Evolutionary conservation across 2,113 vertebrate genomes (phyloP), one percentile per base, ranked within the genome.

Genomic region (Sapajus apella): DNA sequence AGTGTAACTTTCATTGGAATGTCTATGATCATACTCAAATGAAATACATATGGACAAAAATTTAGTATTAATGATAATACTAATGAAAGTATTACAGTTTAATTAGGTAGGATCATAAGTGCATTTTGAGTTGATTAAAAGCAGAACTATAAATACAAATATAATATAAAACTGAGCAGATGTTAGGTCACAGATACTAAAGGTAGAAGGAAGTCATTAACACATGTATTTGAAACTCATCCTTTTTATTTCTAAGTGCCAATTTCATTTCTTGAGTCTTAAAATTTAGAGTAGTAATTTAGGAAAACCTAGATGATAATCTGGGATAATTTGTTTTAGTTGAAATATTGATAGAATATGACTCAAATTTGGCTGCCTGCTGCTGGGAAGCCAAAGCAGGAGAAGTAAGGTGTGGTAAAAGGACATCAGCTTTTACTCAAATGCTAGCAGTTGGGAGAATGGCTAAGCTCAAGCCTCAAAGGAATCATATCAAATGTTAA

Each of bases 261-360:
- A 30, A 68, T 81, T 97, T 68, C 25, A 94, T 91, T 91, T 89
- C 35, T 79, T 75, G 10, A 75, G 35, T 77, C 40, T 50, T 91
- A 92, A 88, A 90, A 73, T 90, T 93, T 97, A 92, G 86, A 43
- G 18, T 86, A 82, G 47, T n/a, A 68, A 87, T 68, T 95, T 87
- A 91, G 55, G 64, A 95, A 95, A 47, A 73, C 27, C 17, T 27
- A 94, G 50, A 85, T 85, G 16, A 10, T 97, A 79, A 89, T 92
- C n/a, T 79, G 35, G 13, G 73, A 50, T 90, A 82, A 97, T 82
- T 97, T 91, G 87, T 94, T 89, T 93, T 47, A 82, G 27, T 7
- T 90, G 40, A 13, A 90, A 96, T 94, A 92, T 66, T 92, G 90
- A 95, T 85, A 90, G 64, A 85, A 10, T 61, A 10, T 61, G 58